Base-by-base conservation (phyloP, 2,888 invertebrate genomes). In the Pterostichus niger region DNA sequence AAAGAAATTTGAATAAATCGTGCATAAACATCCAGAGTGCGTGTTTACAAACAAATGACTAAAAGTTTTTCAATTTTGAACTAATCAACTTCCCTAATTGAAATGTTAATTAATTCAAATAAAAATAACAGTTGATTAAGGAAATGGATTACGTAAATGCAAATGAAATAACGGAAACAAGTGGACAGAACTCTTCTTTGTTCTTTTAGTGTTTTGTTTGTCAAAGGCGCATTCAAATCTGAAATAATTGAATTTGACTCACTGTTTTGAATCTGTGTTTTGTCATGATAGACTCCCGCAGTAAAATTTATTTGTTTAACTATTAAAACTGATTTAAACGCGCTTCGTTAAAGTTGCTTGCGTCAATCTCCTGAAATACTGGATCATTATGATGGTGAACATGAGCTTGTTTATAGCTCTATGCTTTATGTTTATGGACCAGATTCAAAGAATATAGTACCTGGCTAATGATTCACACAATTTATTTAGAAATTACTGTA, bases 311-410 rank as follows among this genome's bases (percentile, higher is more conserved):
- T 64, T 64, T 64, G 75, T 75, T 75, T 49, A 49, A 31, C 31
- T 75, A 75, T 75, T 75, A 75, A 71, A 75, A 75, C 75, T 52
- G 59, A 59, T 59, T 73, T 44, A 73, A 73, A 73, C 73, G 11
- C 52, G 75, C 13, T n/a, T 75, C 49, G 31, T 31, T 52, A 52
- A 31, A 75, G 75, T 13, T 75, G 75, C 49, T 75, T 75, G n/a
- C 75, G 75, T 75, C 75, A 75, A 75, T 75, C 44, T 64, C 46
- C 24, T 44, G 46, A 73, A 73, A 73, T 73, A 73, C 71, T 75
- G 75, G 24, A 75, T 52, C 24, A 73, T 73, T 73, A 17, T 75
- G 52, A 33, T 40, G 7, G 52, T 5, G 33, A 52, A 17, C 52
- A 52, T 52, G 24, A 2, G 9, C 52, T 75, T 73, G 73, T 73